Percentiles rank a stretch among this genome's conserved stretches.
These are phyloP conservation scores for Apteryx owenii DNA, from an alignment of 2,113 vertebrate species.

Conservation along the genomic window DNA sequence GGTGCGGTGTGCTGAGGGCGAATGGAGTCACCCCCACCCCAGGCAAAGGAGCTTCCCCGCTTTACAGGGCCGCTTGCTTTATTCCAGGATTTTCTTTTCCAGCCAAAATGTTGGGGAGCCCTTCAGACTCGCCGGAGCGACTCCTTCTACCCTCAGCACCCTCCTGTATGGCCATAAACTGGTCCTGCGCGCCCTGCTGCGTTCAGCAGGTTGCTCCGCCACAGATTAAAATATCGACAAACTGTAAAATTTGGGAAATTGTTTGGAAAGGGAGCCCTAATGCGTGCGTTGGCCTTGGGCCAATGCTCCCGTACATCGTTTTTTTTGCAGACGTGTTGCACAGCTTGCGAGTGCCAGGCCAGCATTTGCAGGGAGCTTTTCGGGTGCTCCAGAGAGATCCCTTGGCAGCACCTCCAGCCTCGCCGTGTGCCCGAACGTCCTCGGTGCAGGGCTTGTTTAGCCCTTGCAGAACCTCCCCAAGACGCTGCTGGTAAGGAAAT, in stretches of 20 bases:
- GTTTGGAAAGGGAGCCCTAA: rapidly evolving
- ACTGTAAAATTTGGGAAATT: background rate
- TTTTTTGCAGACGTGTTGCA: rapidly evolving
- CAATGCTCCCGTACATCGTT: rapidly evolving
- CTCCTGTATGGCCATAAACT: background rate
- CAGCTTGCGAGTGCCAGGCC: background rate
- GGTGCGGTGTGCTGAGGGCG: background rate
- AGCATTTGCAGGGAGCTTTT: background rate
- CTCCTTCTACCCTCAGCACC: background rate
- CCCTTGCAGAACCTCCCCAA: background rate
- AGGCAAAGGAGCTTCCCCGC: background rate
- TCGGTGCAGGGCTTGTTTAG: background rate
- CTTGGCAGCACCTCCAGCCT: background rate
- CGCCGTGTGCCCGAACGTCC: background rate
- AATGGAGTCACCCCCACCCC: background rate
- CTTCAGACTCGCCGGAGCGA: background rate
- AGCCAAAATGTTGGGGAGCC: background rate
- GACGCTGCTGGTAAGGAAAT: background rate
- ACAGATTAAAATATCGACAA: background rate
- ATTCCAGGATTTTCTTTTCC: background rate
- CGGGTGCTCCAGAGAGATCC: background rate
- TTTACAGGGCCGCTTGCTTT: background rate
- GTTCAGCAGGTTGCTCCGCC: background rate
- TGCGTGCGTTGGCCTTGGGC: rapidly evolving
- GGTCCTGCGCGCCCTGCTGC: background rate